Base-by-base conservation (phyloP, 1,140 invertebrate genomes). In the Drosophila eugracilis region DNA sequence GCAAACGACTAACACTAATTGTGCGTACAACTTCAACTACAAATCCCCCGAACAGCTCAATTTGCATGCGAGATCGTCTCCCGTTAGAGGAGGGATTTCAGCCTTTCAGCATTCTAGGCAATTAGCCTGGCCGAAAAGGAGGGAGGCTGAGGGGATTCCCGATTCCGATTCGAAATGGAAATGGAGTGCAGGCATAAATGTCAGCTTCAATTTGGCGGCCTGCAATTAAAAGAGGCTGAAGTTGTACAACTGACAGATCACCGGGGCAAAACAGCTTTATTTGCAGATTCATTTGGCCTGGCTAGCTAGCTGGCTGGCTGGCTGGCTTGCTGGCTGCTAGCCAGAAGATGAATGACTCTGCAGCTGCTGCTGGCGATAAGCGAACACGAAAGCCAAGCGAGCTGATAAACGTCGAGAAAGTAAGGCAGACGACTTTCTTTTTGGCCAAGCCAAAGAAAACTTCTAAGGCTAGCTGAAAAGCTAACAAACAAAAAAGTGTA, bases 101-200 rank as follows among this genome's bases (percentile, higher is more conserved):
- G 21, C 26, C 37, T 54, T 54, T 42, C 32, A 39, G 26, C 49
- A 86, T 86, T 85, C 77, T 80, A 19, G 52, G 77, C 81, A 85
- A 85, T 85, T 85, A 85, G 81, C 55, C 54, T 59, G 73, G 73
- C 73, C 77, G 52, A 59, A 32, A 44, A 15, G 4, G 34, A 36
- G 30, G 22, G 12, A 17, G 53, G 30, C 9, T n/a, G n/a, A n/a
- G 36, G 22, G 36, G 19, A 26, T 71, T 45, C 7, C 3, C 10
- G 30, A 12, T n/a, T n/a, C n/a, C n/a, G 30, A 9, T 7, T 17
- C n/a, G 36, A 5, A 37, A 37, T 37, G 34, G 39, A 86, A 85
- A 86, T 85, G 80, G 80, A 85, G 81, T 81, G 73, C 72, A 78
- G 37, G 77, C 77, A 85, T 85, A 85, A 85, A 85, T 86, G 81